Evolutionary conservation across 2,113 vertebrate genomes (phyloP), one percentile per base, ranked within the genome.

Genomic region (Tamias sibiricus): DNA sequence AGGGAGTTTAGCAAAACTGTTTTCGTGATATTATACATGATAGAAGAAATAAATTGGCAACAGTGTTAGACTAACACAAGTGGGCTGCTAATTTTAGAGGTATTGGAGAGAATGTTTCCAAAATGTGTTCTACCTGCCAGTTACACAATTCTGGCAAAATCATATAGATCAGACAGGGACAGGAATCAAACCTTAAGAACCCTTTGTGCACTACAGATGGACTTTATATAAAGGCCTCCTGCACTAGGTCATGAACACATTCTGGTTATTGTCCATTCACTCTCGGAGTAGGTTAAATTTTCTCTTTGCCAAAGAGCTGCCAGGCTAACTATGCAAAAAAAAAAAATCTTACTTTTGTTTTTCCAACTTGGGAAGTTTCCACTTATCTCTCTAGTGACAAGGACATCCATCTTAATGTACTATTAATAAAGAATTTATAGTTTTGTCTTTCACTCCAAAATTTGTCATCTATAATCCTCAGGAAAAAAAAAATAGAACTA

Each of bases 21-120:
- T 96, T 95, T 74, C 47, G 6, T 89, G 59, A 71, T 30, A 47
- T 85, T 76, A 90, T 8, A 91, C 57, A 71, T 71, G 88, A 81
- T 37, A 94, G 54, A 59, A 87, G 66, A 87, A 88, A 76, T 76
- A 82, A 90, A 42, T 22, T 40, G 57, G 49, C 90, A 88, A 74
- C 30, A 44, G 26, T 57, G 3, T 52, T 69, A 69, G 30, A 59
- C 37, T 82, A 82, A 90, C 62, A 77, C 11, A 37, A 52, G 47
- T 13, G 8, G 35, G 32, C 66, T 88, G 32, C 66, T 88, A 59
- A 91, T 81, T 91, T 80, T 91, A 88, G 72, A 96, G 82, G 13
- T 40, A n/a, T 62, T 76, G 37, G 14, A 14, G 16, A 92, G 52
- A 57, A 47, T 71, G 12, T 54, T 88, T 93, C 66, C 52, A 95